Percentiles rank a stretch among this genome's conserved stretches.
These are phyloP conservation scores for Conomelus anceps DNA, from an alignment of 2,888 invertebrate species.

Conservation along the genomic window DNA sequence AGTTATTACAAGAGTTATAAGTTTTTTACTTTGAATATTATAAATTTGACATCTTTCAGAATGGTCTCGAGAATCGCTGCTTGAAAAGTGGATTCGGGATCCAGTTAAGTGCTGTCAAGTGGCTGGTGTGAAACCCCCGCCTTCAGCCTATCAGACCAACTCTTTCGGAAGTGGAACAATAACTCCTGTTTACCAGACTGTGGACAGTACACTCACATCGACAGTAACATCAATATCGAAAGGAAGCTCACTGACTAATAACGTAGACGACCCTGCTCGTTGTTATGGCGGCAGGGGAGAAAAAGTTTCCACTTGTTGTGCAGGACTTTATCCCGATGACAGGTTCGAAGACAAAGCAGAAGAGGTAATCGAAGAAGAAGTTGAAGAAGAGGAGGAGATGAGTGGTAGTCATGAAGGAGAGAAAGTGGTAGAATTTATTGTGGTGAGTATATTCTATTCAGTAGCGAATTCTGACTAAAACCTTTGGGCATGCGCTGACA, in stretches of 20 bases:
- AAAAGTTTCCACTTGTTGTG: background rate
- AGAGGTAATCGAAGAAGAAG: background rate
- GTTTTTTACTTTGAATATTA: slow-evolving; percentile 12
- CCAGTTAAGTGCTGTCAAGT: slow-evolving; percentile 56
- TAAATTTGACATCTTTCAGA: slow-evolving; percentile 44
- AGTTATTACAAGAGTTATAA: no score
- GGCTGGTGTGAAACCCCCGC: slow-evolving; percentile 57
- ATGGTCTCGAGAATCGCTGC: slow-evolving; percentile 58
- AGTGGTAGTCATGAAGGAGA: background rate
- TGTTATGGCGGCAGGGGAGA: no score
- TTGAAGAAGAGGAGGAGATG: background rate
- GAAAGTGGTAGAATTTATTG: background rate
- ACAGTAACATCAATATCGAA: no score
- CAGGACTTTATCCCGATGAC: background rate
- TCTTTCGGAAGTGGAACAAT: no score
- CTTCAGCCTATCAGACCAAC: slow-evolving; percentile 41
- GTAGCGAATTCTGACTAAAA: no score
- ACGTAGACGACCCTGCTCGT: no score
- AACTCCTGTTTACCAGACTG: background rate
- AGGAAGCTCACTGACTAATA: no score
- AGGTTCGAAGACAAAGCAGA: background rate
- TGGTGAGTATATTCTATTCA: no score
- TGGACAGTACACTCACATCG: background rate
- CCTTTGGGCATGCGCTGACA: no score
- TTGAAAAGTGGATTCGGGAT: slow-evolving; percentile 62